Evolutionary conservation across 1,140 invertebrate genomes (phyloP), one percentile per base, ranked within the genome.

Genomic region (Centruroides sculpturatus): DNA sequence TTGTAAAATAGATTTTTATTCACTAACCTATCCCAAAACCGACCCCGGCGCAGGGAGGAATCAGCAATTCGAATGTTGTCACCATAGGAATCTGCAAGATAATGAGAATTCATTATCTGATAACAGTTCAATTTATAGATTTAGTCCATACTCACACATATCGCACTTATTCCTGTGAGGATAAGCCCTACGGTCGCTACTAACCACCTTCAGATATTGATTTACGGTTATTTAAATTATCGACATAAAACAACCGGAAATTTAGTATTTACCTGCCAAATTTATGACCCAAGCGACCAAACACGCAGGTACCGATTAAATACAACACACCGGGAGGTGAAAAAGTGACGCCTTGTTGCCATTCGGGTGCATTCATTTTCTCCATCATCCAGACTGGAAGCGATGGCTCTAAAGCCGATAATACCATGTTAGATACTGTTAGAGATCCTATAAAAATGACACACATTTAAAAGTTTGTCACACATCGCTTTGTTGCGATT

Each of bases 341-440:
- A 75, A 98, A 98, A 4, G 92, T 92, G 48, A 88, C 85, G 6
- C 92, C 92, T 70, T 80, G 86, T 73, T 97, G 84, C 89, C 91
- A 94, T 62, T 90, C 83, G 0, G 82, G 82, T 0, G 93, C 86
- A 35, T 85, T 80, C 95, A 98, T 98, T 12, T 89, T 96, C 69
- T 96, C 92, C 76, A 96, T 93, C 93, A 99, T 98, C 92, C 93
- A 98, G 56, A 96, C 83, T 0, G 95, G 95, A 41, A 99, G 75
- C 13, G 92, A 94, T 0, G 95, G 94, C 70, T 98, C 95, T 72
- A 98, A 74, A 90, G 98, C 97, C 0, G 94, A 94, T 54, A 98
- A 98, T 12, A 94, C 95, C 82, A 96, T 91, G 74, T 98, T 98
- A 3, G 92, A 93, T 73, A 98, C 96, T 0, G 93, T 97, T 54